These are phyloP conservation scores for Chelidonichthys spinosus DNA, from an alignment of 2,797 vertebrate genomes.

Conservation along the genomic window DNA sequence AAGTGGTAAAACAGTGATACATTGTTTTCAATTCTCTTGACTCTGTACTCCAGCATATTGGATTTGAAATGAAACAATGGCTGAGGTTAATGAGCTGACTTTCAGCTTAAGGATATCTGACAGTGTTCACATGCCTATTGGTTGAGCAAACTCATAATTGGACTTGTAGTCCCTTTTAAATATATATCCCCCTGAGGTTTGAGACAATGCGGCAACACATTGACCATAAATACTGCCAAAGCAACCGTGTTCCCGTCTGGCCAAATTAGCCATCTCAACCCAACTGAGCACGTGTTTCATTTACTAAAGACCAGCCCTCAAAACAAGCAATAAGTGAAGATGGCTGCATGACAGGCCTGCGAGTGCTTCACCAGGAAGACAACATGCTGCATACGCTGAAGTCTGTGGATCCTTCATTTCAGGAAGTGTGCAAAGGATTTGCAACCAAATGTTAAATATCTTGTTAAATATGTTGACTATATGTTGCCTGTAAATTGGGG, in stretches of 20 bases:
- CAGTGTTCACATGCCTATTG: background rate
- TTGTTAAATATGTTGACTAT: background rate
- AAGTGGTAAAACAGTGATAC: background rate
- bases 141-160: background rate
- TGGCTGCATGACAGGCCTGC: constrained; percentile 45
- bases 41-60: background rate
- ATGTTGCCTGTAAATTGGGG: background rate
- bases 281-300: constrained; percentile 51
- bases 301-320: constrained; percentile 33
- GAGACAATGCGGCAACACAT: constrained; percentile 6
- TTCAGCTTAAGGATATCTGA: constrained; percentile 21
- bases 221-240: constrained; percentile 22
- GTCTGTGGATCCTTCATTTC: constrained; percentile 29
- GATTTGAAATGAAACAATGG: constrained; percentile 28
- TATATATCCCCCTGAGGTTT: background rate
- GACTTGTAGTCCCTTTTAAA: background rate
- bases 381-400: constrained; percentile 32
- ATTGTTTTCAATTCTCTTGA: background rate
- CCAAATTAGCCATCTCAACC: constrained; percentile 32
- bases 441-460: background rate
- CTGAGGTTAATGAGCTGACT: constrained; percentile 16
- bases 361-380: constrained; percentile 28
- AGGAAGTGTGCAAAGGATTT: too few relatives aligned
- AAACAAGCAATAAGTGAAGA: constrained; percentile 56
- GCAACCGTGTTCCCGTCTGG: constrained; percentile 15